Evolutionary conservation across 2,888 invertebrate species (phyloP), one percentile per base, ranked within the genome.

Genomic region (Sinohyriopsis cumingii): DNA sequence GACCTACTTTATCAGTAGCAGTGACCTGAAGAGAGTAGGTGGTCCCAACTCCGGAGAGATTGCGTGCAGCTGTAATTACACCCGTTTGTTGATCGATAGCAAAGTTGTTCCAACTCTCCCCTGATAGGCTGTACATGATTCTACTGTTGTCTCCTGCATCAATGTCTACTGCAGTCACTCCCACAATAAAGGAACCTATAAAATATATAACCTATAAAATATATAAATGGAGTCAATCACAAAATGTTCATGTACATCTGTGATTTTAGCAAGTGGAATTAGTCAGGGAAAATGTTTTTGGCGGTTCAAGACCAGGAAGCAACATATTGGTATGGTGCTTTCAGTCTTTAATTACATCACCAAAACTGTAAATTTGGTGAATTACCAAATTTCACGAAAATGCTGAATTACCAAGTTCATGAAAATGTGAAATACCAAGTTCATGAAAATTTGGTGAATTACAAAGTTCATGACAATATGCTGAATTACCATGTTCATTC

Each of bases 101-200:
- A 87, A 98, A 98, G 62, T 93, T 91, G n/a, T 94, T 92, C 86
- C 96, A 95, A 84, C 94, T 93, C 1, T 96, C 95, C 18, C 65
- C 53, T 73, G 93, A 93, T 9, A 97, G 91, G 1, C 79, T 93
- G 89, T 97, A 98, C 0, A 92, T 90, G 67, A 98, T 94, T 86
- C 93, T 93, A 68, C 95, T 95, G 89, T 97, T 97, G 0, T 92
- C 90, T 0, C 95, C 96, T 69, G 94, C 93, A 89, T 98, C 98
- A 72, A 92, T 92, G 89, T 98, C 98, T 9, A 92, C 92, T 0
- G 97, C 97, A 88, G 94, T 94, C 0, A 95, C 95, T 15, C 97
- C 97, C 87, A 96, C 95, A 33, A 98, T 95, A 91, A 97, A 98
- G 84, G 96, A 91, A 63, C 92, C 93, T 89, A 79, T 22, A 81